phyloP scores from a whole-genome alignment of 2,113 vertebrate genomes.

The Pipra filicauda region DNA sequence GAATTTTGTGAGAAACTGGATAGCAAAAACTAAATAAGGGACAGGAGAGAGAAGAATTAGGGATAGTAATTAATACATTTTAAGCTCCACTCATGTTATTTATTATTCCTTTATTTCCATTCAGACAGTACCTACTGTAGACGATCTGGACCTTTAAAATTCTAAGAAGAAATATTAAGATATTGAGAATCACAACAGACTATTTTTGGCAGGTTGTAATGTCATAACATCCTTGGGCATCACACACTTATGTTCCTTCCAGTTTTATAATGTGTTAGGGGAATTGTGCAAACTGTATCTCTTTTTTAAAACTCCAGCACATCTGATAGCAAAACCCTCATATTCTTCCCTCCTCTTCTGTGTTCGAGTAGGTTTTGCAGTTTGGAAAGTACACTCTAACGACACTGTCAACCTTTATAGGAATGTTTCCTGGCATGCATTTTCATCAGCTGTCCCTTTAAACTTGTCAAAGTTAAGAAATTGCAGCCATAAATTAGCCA shows the following conservation, averaged over 20 bases:
- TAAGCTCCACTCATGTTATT: not conserved
- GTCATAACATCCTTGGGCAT: not conserved
- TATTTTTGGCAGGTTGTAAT: not conserved
- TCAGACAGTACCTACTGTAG: not conserved
- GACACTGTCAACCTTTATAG: not conserved
- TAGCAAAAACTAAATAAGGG: not conserved
- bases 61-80: not conserved
- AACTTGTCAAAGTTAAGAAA: not conserved
- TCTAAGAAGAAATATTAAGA: not conserved
- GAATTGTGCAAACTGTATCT: not conserved
- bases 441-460: slow-evolving; percentile 33
- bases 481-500: not conserved
- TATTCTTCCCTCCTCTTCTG: not conserved
- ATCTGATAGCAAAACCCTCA: not conserved
- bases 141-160: not conserved
- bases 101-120: not conserved
- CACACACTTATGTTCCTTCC: not conserved
- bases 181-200: not conserved
- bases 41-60: not conserved
- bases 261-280: not conserved
- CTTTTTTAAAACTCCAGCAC: not conserved
- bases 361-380: not conserved
- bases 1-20: not conserved
- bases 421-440: not conserved
- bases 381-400: not conserved